Percentiles rank a stretch among this genome's conserved stretches.
These are phyloP conservation scores for Diadromus collaris DNA, from an alignment of 2,888 invertebrate species.

Conservation along the genomic window DNA sequence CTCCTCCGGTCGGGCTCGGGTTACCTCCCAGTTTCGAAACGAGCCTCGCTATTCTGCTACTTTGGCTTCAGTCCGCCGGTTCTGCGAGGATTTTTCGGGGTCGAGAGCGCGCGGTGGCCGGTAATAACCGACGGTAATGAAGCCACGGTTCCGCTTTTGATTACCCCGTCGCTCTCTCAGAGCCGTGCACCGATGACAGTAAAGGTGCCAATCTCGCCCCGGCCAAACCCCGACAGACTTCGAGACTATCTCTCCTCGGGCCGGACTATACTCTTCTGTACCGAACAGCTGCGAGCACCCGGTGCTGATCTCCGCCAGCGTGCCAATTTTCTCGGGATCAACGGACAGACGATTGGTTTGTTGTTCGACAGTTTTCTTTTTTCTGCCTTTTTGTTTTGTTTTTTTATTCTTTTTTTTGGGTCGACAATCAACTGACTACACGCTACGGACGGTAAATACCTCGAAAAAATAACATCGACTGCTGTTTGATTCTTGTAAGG, in stretches of 20 bases:
- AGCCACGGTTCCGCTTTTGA: conserved; percentile 62
- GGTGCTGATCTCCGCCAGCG: conserved; percentile 34
- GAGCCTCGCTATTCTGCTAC: conserved; percentile 35
- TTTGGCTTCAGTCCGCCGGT: neutral
- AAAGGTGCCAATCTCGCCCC: conserved; percentile 62
- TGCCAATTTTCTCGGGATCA: conserved; percentile 61
- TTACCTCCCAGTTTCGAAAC: conserved; percentile 60
- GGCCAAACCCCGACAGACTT: conserved; percentile 23
- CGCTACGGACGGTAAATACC: conserved; percentile 33
- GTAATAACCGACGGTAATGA: conserved; percentile 62
- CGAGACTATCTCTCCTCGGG: conserved; percentile 31
- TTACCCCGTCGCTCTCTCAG: conserved; percentile 42
- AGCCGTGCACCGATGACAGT: conserved; percentile 55
- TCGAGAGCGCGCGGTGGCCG: conserved; percentile 47
- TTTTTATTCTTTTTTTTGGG: neutral
- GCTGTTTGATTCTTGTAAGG: neutral
- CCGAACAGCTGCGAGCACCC: conserved; percentile 52
- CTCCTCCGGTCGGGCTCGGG: conserved; percentile 39
- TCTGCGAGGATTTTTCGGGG: conserved; percentile 54
- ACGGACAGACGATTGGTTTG: conserved; percentile 56
- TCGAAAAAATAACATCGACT: neutral
- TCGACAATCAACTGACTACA: conserved; percentile 37
- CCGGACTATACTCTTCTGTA: conserved; percentile 4
- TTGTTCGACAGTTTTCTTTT: conserved; percentile 44
- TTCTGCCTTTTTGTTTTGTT: too few species aligned